Evolutionary conservation across 2,113 vertebrate genomes (phyloP), one percentile per base, ranked within the genome.

Genomic region (Ahaetulla prasina): DNA sequence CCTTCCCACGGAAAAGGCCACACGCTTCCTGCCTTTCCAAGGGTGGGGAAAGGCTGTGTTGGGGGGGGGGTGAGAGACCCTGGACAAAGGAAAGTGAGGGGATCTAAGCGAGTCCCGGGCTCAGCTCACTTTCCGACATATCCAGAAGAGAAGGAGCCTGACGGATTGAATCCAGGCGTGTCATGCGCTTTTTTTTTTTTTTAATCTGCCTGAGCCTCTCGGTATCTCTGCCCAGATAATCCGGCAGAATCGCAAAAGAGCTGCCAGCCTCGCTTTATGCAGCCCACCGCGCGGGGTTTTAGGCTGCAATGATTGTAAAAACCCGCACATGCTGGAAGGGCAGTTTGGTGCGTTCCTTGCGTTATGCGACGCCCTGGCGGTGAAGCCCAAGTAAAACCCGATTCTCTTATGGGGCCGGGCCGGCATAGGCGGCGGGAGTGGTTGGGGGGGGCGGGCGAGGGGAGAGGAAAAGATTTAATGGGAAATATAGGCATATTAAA

Each of bases 61-160:
- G 35, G 5, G 35, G 18, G 30, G 87, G 89, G 53, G 68, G 30
- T 27, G 9, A 43, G 9, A 23, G 55, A 80, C 95, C 23, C 86
- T 57, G 96, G 95, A 96, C 96, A 97, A 97, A 97, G 96, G 94
- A 93, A 94, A 93, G 87, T 84, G 95, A 93, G 94, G 50, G 80
- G 91, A 88, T 20, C 60, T 47, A 14, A 30, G 43, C 52, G 50
- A 14, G 54, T 50, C 86, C 63, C 92, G 3, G 86, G 25, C 50
- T 45, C 87, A 25, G 30, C 30, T 22, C 74, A 7, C 57, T 89
- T 52, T 63, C 74, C n/a, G 18, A n/a, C 57, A 1, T 88, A 63
- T 18, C 49, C 57, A n/a, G 89, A 80, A 39, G 2, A 10, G 91
- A 49, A 68, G 80, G 22, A 6, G 89, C 45, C 63, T 60, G 14